Percentiles rank a stretch among this genome's conserved stretches.
phyloP scores from a whole-genome alignment of 2,113 vertebrate species.

The Empidonax traillii region DNA sequence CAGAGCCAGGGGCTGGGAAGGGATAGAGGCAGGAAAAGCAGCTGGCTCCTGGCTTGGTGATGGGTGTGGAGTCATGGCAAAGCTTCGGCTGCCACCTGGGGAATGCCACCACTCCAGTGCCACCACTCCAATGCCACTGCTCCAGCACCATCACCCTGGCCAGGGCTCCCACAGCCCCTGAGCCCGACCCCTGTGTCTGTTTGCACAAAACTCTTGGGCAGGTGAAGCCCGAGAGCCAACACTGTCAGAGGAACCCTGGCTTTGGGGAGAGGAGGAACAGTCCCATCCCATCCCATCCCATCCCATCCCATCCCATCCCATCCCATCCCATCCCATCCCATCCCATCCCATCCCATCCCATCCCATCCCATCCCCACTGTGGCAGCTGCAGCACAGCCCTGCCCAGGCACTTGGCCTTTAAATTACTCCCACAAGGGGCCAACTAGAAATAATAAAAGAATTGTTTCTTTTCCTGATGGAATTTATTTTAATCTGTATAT shows the following conservation, averaged over 20 bases:
- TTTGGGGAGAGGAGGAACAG: not conserved
- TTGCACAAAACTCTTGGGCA: not conserved
- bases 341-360: no score
- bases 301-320: not conserved
- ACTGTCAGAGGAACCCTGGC: not conserved
- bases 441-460: slow-evolving; percentile 66
- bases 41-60: not conserved
- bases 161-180: not conserved
- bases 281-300: not conserved
- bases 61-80: not conserved
- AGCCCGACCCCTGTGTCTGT: not conserved
- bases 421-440: slow-evolving; percentile 79
- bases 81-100: not conserved
- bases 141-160: not conserved
- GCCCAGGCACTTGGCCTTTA: slow-evolving; percentile 67
- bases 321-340: no score
- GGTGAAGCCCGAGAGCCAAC: not conserved
- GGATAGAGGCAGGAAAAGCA: not conserved
- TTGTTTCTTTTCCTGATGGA: slow-evolving; percentile 70
- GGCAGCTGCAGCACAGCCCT: not conserved
- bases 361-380: not conserved
- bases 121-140: not conserved
- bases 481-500: slow-evolving; percentile 83
- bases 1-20: not conserved
- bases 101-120: not conserved